Evolutionary conservation across 1,140 invertebrate species (phyloP).

Genomic region (Paraescarpia echinospica): DNA sequence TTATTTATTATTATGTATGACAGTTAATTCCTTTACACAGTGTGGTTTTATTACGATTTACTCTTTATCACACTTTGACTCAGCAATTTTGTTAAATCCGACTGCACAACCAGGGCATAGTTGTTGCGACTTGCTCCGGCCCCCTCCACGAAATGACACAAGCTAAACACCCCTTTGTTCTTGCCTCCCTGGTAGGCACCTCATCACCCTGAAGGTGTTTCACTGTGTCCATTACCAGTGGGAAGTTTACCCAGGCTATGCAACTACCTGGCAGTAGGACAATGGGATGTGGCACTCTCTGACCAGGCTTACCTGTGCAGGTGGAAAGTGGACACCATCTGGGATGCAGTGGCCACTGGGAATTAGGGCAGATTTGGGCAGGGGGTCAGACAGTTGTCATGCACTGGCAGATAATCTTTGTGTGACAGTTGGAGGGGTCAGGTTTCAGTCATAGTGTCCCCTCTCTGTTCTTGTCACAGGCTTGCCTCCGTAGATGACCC

Average conservation of each 20-base stretch:
- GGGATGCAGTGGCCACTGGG: neutral
- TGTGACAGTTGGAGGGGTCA: neutral
- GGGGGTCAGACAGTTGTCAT: neutral
- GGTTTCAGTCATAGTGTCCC: neutral
- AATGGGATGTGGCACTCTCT: neutral
- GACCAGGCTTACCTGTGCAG: neutral
- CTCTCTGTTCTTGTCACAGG: neutral
- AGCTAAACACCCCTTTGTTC: neutral
- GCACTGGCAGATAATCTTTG: neutral
- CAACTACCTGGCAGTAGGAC: neutral
- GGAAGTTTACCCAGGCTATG: neutral
- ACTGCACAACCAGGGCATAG: neutral
- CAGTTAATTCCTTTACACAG: neutral
- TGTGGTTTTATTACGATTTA: neutral
- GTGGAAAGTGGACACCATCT: neutral
- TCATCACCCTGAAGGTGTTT: neutral
- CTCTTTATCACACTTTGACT: neutral
- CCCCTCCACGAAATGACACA: neutral
- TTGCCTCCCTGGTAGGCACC: neutral
- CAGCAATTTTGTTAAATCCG: neutral
- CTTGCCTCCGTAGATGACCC: neutral
- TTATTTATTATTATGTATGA: neutral
- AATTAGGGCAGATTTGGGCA: neutral
- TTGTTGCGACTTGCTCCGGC: neutral
- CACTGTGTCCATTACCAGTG: neutral